phyloP scores from a whole-genome alignment of 2,797 vertebrate species.

The Gastrophryne carolinensis region DNA sequence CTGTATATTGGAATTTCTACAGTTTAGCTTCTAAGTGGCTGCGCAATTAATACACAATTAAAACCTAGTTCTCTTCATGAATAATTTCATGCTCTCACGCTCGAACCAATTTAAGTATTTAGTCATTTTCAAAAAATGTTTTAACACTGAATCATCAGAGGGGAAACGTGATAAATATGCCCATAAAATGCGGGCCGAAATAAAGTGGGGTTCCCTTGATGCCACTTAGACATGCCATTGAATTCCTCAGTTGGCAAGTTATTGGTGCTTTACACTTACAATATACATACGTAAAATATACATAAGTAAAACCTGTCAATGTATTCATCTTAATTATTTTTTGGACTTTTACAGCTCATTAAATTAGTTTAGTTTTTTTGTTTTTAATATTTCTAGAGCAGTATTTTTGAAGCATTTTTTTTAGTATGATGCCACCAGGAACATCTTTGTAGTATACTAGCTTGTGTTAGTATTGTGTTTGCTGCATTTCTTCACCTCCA shows the following conservation, averaged over 20 bases:
- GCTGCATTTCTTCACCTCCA: too few species aligned
- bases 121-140: slow-evolving; percentile 31
- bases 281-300: too few species aligned
- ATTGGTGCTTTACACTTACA: too few species aligned
- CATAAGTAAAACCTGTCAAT: too few species aligned
- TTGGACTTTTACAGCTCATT: too few species aligned
- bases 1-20: slow-evolving; percentile 18
- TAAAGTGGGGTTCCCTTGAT: background rate
- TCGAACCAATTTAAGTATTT: slow-evolving; percentile 18
- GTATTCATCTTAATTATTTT: too few species aligned
- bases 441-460: too few species aligned
- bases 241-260: background rate
- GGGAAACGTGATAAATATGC: slow-evolving; percentile 4
- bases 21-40: slow-evolving; percentile 20
- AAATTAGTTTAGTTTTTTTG: too few species aligned
- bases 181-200: background rate
- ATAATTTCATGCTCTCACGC: slow-evolving; percentile 34
- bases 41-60: slow-evolving; percentile 36
- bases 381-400: too few species aligned
- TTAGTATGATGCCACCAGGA: too few species aligned
- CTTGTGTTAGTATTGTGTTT: too few species aligned
- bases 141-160: slow-evolving; percentile 10
- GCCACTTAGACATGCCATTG: background rate
- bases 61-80: slow-evolving; percentile 22
- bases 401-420: too few species aligned